A percentile compares a stretch with the other conserved stretches of the same genome.
These are phyloP conservation scores for Sterrhoptilus dennistouni DNA, from an alignment of 2,113 vertebrate species.

Conservation along the genomic window DNA sequence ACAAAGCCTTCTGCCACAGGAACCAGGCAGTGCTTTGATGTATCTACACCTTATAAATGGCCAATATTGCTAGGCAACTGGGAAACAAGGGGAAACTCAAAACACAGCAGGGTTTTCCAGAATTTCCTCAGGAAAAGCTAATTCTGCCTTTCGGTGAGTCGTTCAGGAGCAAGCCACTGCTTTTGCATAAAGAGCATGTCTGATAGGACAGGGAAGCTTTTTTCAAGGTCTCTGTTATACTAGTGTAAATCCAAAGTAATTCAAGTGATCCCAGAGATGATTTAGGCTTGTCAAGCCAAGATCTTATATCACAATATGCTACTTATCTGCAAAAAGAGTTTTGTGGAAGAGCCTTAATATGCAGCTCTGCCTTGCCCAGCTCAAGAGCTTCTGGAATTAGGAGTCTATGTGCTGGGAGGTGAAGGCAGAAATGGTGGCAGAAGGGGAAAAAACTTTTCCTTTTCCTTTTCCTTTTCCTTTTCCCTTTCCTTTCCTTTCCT, in stretches of 20 bases:
- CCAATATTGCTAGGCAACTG: not conserved
- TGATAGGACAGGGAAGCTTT: not conserved
- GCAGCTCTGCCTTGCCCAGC: not conserved
- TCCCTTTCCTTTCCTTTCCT: too few species aligned
- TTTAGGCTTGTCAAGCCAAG: not conserved
- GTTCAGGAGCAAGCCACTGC: not conserved
- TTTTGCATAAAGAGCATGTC: not conserved
- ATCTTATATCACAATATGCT: not conserved
- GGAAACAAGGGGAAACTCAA: not conserved
- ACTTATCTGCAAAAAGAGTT: not conserved
- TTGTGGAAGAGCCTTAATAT: not conserved
- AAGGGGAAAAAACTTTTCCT: fast-evolving
- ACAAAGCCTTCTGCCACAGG: not conserved
- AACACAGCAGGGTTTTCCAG: not conserved
- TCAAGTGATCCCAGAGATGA: not conserved
- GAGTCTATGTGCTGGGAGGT: not conserved
- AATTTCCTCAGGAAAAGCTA: not conserved
- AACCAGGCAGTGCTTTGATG: not conserved
- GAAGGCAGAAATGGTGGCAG: not conserved
- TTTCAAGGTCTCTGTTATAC: not conserved
- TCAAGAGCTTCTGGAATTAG: not conserved
- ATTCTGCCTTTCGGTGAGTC: not conserved
- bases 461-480: not conserved
- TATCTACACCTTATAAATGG: not conserved
- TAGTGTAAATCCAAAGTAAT: not conserved